These are phyloP conservation scores for Himalopsyche tibetana DNA, from an alignment of 2,888 invertebrate species.

Conservation along the genomic window DNA sequence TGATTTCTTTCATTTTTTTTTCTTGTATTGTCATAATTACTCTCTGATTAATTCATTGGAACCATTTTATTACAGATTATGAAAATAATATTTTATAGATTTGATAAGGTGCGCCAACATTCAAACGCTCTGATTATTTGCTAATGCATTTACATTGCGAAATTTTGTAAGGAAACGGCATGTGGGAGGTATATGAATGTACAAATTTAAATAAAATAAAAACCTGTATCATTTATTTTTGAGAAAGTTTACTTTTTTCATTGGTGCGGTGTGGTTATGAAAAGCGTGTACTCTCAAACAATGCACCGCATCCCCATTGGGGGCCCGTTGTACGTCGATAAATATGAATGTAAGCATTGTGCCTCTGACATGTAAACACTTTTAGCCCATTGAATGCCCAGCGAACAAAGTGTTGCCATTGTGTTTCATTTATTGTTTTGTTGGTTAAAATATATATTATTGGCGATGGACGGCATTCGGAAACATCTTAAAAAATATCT, in stretches of 20 bases:
- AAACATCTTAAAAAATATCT: not conserved
- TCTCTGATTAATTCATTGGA: no score
- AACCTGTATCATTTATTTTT: conserved; percentile 13
- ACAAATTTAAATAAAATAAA: not conserved
- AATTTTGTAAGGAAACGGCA: not conserved
- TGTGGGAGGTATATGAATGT: not conserved
- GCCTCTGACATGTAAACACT: conserved; percentile 63
- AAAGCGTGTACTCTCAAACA: conserved; percentile 44
- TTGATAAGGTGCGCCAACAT: no score
- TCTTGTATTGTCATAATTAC: no score
- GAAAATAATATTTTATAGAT: no score
- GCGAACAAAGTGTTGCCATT: conserved; percentile 45
- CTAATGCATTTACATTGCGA: not conserved
- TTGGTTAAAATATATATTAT: conserved; percentile 17
- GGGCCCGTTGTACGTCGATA: conserved; percentile 47
- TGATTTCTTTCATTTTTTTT: no score
- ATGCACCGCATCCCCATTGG: conserved; percentile 39
- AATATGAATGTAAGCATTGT: conserved; percentile 63
- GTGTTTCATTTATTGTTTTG: conserved; percentile 40
- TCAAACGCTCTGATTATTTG: no score
- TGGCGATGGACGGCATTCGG: conserved; percentile 38
- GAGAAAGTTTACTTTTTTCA: conserved; percentile 40
- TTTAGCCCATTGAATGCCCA: conserved; percentile 58
- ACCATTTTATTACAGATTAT: no score
- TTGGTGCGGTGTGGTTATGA: conserved; percentile 13